Percentiles rank a stretch among this genome's conserved stretches.
Conservation (phyloP, 2,113 vertebrate species). For the Lagopus muta region DNA sequence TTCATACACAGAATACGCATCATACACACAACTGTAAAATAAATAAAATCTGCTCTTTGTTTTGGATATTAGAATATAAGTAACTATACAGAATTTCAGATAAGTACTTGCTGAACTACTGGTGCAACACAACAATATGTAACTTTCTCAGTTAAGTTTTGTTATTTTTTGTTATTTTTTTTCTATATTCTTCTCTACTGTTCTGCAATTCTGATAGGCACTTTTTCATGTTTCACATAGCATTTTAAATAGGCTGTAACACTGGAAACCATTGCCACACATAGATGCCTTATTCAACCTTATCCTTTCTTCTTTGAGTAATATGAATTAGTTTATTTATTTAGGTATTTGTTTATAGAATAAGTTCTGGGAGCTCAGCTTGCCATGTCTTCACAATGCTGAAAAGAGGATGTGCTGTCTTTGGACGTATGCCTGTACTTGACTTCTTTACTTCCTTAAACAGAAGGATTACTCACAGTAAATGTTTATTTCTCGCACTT, state of each 20-base stretch:
- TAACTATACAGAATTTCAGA: neutral
- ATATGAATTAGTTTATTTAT: neutral
- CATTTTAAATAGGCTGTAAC: neutral
- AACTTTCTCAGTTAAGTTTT: neutral
- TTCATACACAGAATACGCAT: neutral
- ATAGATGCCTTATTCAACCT: neutral
- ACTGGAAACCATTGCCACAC: neutral
- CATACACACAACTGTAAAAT: neutral
- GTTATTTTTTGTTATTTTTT: neutral
- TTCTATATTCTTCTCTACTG: neutral
- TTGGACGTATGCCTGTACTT: neutral
- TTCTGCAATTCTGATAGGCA: rapidly evolving
- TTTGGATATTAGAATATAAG: neutral
- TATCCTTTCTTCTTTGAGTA: neutral
- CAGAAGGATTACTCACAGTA: neutral
- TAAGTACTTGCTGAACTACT: rapidly evolving
- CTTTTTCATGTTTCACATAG: neutral
- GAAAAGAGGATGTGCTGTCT: neutral
- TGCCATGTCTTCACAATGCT: neutral
- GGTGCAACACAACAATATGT: too few relatives aligned
- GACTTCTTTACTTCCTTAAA: neutral
- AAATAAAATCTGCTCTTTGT: neutral
- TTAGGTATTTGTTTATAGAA: neutral
- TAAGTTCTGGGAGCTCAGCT: neutral
- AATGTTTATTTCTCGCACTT: neutral